Conservation (phyloP, 2,888 invertebrate species). For the Crepidodera aurea region DNA sequence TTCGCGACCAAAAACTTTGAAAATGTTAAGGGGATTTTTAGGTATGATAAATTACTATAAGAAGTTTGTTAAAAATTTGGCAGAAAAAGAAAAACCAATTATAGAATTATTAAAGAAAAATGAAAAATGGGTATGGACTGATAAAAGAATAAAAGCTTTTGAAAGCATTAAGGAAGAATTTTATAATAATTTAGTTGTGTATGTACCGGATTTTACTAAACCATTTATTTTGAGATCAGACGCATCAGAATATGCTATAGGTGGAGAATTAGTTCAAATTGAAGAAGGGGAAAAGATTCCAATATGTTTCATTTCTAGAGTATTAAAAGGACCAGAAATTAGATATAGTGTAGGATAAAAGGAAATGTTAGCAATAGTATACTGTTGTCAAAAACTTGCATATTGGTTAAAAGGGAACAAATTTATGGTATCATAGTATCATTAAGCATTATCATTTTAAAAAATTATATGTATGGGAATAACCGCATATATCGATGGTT, state of each 20-base stretch:
- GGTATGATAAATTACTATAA: conserved; percentile 26
- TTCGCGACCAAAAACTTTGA: conserved; percentile 14
- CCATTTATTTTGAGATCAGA: conserved; percentile 20
- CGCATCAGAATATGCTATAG: conserved; percentile 5
- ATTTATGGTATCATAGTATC: conserved; percentile 14
- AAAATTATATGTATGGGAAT: too few relatives aligned
- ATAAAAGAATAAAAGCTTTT: conserved; percentile 11
- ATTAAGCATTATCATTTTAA: conserved; percentile 20
- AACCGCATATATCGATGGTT: too few relatives aligned
- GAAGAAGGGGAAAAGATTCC: conserved; percentile 7
- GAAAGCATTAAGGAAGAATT: conserved; percentile 6
- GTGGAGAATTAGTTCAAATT: conserved; percentile 19
- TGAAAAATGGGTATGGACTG: conserved; percentile 17
- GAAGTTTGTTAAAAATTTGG: conserved; percentile 3
- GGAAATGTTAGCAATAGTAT: conserved; percentile 21
- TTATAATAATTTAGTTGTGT: conserved; percentile 1
- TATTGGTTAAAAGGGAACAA: conserved; percentile 23
- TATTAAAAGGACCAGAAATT: conserved; percentile 4
- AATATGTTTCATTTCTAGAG: conserved; percentile 7
- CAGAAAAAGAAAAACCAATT: conserved; percentile 3
- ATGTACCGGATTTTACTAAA: neutral
- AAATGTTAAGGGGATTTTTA: conserved; percentile 22
- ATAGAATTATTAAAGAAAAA: conserved; percentile 17
- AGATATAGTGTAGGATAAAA: conserved; percentile 9
- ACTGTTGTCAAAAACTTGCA: conserved; percentile 8